phyloP scores from a whole-genome alignment of 2,797 vertebrate genomes.

The Lagorchestes hirsutus region DNA sequence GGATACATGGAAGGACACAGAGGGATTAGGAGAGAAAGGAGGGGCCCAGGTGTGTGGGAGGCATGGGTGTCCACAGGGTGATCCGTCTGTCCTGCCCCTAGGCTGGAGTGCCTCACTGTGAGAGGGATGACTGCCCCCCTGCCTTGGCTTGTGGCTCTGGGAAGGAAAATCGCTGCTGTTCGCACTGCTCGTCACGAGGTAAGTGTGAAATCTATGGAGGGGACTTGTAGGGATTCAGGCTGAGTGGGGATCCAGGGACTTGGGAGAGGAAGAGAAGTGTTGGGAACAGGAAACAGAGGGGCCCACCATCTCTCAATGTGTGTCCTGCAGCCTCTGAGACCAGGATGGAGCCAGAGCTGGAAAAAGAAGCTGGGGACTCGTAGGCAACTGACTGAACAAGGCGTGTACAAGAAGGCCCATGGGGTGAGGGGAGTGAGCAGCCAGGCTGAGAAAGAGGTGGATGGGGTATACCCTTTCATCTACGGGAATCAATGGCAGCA shows the following conservation, averaged over 20 bases:
- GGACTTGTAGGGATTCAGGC: not conserved
- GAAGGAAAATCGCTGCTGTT: conserved; percentile 91
- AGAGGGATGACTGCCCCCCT: conserved; percentile 92
- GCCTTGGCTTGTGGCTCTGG: conserved; percentile 87
- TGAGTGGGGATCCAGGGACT: not conserved
- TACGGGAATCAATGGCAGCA: conserved; percentile 53
- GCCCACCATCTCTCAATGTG: conserved; percentile 11
- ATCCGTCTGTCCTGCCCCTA: conserved; percentile 76
- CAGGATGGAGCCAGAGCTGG: conserved; percentile 66
- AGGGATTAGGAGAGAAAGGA: not conserved
- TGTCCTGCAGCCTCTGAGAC: conserved; percentile 65
- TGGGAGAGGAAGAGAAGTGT: conserved; percentile 26
- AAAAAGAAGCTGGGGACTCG: conserved; percentile 60
- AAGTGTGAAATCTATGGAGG: conserved; percentile 71
- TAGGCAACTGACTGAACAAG: conserved; percentile 59
- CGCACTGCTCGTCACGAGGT: conserved; percentile 89
- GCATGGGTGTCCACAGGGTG: not conserved
- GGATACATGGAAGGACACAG: not conserved
- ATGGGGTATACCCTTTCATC: conserved; percentile 32
- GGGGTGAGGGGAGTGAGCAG: conserved; percentile 10
- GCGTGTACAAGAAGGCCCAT: conserved; percentile 65
- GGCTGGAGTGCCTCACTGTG: conserved; percentile 96
- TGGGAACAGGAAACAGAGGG: conserved; percentile 1
- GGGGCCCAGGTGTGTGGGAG: conserved; percentile 10
- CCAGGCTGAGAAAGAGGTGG: conserved; percentile 51